phyloP scores from a whole-genome alignment of 2,888 invertebrate genomes.

The Synanthedon myopaeformis region DNA sequence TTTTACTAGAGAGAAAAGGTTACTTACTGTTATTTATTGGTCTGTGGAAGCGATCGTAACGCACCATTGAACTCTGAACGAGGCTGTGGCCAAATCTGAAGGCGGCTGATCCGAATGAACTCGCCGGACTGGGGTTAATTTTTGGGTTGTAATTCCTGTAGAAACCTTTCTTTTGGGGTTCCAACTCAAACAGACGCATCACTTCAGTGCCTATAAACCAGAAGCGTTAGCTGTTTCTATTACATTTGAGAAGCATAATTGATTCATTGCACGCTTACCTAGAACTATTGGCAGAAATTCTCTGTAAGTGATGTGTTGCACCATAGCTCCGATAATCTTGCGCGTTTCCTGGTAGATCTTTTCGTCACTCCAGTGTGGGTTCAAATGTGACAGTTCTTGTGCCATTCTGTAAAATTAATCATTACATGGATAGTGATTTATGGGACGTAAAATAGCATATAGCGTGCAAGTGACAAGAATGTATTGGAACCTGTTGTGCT shows the following conservation, averaged over 20 bases:
- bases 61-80: constrained; percentile 81
- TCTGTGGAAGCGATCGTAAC: constrained; percentile 78
- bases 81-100: constrained; percentile 90
- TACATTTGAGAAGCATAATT: background rate
- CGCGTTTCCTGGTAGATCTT: constrained; percentile 87
- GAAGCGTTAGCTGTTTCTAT: no score
- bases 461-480: background rate
- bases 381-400: constrained; percentile 75
- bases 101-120: constrained; percentile 84
- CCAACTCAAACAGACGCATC: constrained; percentile 80
- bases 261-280: constrained; percentile 45
- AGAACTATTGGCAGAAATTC: constrained; percentile 86
- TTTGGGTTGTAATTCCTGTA: constrained; percentile 77
- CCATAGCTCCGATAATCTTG: constrained; percentile 82
- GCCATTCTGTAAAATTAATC: constrained; percentile 68
- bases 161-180: constrained; percentile 75
- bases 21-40: constrained; percentile 79
- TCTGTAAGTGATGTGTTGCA: constrained; percentile 86
- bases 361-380: constrained; percentile 91
- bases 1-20: background rate
- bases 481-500: constrained; percentile 72
- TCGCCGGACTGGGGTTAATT: constrained; percentile 80
- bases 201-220: constrained; percentile 74
- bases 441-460: background rate
- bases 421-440: background rate